phyloP scores from a whole-genome alignment of 2,797 vertebrate genomes.

The Semaprochilodus insignis region DNA sequence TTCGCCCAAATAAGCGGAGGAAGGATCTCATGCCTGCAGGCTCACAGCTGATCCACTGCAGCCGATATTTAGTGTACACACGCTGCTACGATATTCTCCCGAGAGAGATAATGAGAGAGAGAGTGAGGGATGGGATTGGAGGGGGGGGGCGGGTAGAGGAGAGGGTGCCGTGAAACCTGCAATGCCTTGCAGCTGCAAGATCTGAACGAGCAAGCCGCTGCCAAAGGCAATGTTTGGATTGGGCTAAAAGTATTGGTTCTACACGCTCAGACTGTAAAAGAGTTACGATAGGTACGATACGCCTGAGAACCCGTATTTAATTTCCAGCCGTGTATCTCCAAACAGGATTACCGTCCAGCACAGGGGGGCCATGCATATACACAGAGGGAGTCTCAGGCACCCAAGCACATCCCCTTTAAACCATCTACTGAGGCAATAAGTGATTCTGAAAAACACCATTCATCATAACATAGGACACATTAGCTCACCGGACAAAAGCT shows the following conservation, averaged over 20 bases:
- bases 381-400: too few species aligned
- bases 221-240: conserved; percentile 67
- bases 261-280: conserved; percentile 58
- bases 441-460: too few species aligned
- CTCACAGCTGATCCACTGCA: conserved; percentile 66
- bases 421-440: too few species aligned
- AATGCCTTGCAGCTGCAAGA: conserved; percentile 63
- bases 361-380: too few species aligned
- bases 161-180: conserved; percentile 36
- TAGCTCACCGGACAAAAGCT: too few species aligned
- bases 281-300: conserved; percentile 43
- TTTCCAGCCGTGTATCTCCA: conserved; percentile 40
- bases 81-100: conserved; percentile 62
- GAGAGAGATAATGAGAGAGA: conserved; percentile 44
- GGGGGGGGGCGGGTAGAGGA: conserved; percentile 45
- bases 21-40: conserved; percentile 63
- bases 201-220: conserved; percentile 59
- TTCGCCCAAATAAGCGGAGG: conserved; percentile 71
- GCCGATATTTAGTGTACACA: conserved; percentile 69
- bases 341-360: conserved; percentile 32
- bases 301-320: conserved; percentile 52
- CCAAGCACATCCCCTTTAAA: too few species aligned
- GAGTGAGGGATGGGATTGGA: conserved; percentile 45
- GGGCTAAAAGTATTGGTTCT: conserved; percentile 64
- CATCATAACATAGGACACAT: too few species aligned